Evolutionary conservation across 2,113 vertebrate genomes (phyloP).

Genomic region (Corvus cornix): DNA sequence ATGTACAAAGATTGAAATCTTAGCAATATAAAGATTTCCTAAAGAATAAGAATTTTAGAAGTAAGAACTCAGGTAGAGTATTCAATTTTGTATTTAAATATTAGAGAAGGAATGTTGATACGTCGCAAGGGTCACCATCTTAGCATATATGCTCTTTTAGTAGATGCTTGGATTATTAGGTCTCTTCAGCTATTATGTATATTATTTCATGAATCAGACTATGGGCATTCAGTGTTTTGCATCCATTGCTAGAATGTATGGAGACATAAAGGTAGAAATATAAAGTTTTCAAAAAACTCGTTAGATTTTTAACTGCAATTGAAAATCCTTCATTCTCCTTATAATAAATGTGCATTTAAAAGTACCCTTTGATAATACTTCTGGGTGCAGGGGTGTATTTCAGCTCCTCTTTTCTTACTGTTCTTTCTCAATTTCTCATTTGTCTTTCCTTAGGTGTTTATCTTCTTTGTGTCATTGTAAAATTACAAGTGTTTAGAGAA

Average conservation of each 20-base stretch:
- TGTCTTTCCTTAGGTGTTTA: not conserved
- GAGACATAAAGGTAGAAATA: not conserved
- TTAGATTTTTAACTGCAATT: not conserved
- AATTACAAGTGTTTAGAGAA: not conserved
- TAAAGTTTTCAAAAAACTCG: not conserved
- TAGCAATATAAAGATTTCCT: not conserved
- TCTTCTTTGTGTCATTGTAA: not conserved
- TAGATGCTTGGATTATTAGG: not conserved
- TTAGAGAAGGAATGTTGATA: not conserved
- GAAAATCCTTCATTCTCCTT: not conserved
- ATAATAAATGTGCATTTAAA: not conserved
- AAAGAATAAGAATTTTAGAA: not conserved
- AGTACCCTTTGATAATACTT: not conserved
- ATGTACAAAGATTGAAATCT: not conserved
- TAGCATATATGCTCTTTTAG: not conserved
- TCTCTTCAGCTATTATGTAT: not conserved
- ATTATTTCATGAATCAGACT: not conserved
- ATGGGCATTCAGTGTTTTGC: not conserved
- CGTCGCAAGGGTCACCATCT: not conserved
- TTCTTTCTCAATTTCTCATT: not conserved
- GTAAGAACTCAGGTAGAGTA: not conserved
- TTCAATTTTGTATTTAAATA: not conserved
- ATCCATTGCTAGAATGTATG: not conserved
- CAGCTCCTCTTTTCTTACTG: not conserved
- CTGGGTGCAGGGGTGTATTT: not conserved